These are phyloP conservation scores for Eira barbara DNA, from an alignment of 2,113 vertebrate species.

Conservation along the genomic window DNA sequence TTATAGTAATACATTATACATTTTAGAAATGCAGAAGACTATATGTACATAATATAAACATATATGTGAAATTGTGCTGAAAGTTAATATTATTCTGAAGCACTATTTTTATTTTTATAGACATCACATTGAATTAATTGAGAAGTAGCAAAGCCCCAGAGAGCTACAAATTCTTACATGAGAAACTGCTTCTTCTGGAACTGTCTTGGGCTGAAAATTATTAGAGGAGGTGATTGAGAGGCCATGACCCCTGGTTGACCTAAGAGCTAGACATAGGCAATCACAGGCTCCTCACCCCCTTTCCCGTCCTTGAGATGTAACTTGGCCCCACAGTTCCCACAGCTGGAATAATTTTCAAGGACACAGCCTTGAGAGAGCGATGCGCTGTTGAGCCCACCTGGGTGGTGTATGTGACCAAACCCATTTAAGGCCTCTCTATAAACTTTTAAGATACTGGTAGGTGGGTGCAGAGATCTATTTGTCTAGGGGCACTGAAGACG, in stretches of 20 bases:
- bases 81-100: slow-evolving; percentile 19
- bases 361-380: background rate
- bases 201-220: background rate
- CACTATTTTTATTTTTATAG: slow-evolving; percentile 8
- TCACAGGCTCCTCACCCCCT: background rate
- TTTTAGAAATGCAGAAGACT: background rate
- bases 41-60: background rate
- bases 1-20: background rate
- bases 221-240: background rate
- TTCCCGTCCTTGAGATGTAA: background rate
- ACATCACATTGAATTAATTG: background rate
- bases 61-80: background rate
- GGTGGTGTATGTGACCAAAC: background rate
- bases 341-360: background rate
- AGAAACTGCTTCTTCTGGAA: slow-evolving; percentile 17
- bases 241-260: background rate
- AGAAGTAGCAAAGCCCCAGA: background rate
- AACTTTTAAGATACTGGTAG: background rate
- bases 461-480: background rate
- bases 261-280: background rate
- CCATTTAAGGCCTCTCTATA: background rate
- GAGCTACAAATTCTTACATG: background rate
- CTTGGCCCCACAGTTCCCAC: background rate
- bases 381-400: background rate
- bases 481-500: background rate